Conservation (phyloP, 2,888 invertebrate species). For the Prosopocoilus inquinatus region DNA sequence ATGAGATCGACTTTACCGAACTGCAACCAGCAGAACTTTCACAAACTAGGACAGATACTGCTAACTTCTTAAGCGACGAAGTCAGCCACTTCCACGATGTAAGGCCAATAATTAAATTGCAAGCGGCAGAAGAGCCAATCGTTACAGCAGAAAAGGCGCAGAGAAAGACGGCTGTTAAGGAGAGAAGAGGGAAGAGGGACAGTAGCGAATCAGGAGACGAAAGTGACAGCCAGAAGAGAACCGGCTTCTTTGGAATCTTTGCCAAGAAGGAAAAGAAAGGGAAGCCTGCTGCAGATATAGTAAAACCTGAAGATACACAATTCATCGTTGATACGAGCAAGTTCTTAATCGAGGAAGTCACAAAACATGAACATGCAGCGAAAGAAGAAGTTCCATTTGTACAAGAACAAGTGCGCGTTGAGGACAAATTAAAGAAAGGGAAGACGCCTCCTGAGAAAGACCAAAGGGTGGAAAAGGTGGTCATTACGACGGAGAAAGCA, state of each 20-base stretch:
- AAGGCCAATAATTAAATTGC: slow-evolving; percentile 8
- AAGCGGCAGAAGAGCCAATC: not conserved
- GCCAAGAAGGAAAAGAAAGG: slow-evolving; percentile 24
- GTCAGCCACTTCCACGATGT: slow-evolving; percentile 17
- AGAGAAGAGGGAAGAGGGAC: slow-evolving; percentile 23
- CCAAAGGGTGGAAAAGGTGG: too few species aligned
- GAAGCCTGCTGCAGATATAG: not conserved
- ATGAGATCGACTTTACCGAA: not conserved
- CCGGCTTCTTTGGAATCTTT: slow-evolving; percentile 22
- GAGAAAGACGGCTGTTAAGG: slow-evolving; percentile 16
- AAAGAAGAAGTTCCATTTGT: not conserved
- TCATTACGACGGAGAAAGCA: too few species aligned
- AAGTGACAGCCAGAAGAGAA: slow-evolving; percentile 5
- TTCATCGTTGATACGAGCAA: slow-evolving; percentile 21
- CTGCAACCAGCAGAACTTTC: slow-evolving; percentile 4
- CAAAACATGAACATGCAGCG: slow-evolving; percentile 24
- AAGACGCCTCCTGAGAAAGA: too few species aligned
- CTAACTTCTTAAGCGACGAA: slow-evolving; percentile 17
- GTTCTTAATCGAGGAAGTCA: slow-evolving; percentile 26
- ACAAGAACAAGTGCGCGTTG: too few species aligned
- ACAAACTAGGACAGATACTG: slow-evolving; percentile 9
- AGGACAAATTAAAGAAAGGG: too few species aligned
- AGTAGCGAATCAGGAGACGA: slow-evolving; percentile 14
- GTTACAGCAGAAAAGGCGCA: slow-evolving; percentile 9
- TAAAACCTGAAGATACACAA: not conserved